phyloP scores from a whole-genome alignment of 2,113 vertebrate genomes.

The Dasyurus viverrinus region DNA sequence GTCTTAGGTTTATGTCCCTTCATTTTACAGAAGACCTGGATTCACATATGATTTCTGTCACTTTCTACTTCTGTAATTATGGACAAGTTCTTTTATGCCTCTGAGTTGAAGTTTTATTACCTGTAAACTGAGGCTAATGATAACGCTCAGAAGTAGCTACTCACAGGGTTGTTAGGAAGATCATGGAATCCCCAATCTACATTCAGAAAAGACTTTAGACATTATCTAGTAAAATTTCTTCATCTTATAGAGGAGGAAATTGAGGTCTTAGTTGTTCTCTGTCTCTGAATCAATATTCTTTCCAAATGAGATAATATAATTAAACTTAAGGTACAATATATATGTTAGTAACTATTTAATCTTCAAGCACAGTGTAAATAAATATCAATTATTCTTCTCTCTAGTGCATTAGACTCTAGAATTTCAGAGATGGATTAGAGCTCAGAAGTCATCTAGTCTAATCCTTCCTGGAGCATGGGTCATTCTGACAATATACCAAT shows the following conservation, averaged over 20 bases:
- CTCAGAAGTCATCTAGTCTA: background rate
- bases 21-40: background rate
- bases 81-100: background rate
- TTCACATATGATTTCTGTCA: background rate
- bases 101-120: background rate
- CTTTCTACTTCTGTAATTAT: background rate
- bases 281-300: background rate
- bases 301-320: background rate
- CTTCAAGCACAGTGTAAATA: background rate
- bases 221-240: background rate
- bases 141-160: background rate
- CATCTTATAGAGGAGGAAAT: background rate
- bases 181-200: background rate
- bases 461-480: background rate
- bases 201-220: background rate
- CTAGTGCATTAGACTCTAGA: background rate
- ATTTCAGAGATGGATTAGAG: background rate
- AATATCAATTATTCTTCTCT: background rate
- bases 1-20: background rate
- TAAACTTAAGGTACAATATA: background rate
- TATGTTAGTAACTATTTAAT: background rate
- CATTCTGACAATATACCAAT: background rate
- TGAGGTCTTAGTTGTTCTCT: background rate
- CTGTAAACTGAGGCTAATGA: background rate
- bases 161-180: background rate